Base-by-base conservation (phyloP, 2,888 invertebrate species). In the Dermolepida albohirtum region DNA sequence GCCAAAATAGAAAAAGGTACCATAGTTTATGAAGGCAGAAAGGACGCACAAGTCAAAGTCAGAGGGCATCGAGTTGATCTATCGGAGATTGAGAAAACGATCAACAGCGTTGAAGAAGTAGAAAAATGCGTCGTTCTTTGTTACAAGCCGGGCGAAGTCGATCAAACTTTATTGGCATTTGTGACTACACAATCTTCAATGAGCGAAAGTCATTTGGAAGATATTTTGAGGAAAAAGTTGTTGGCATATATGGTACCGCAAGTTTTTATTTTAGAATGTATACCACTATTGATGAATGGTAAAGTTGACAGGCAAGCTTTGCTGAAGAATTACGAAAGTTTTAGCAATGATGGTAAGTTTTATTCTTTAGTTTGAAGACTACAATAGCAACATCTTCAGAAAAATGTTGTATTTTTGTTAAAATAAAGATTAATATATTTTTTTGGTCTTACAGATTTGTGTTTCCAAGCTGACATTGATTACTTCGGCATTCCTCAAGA, bases 61-160 rank as follows among this genome's bases (percentile, higher is more conserved):
- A 86, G 95, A 50, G 96, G 96, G 0, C 93, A 96, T 78, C 85
- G 95, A 8, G 93, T 96, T 0, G 95, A 96, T 78, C 84, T 95
- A 54, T 87, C 89, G 1, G 96, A 96, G 84, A 90, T 96, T 0
- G 95, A 96, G 77, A 89, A 89, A 69, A 90, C 90, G 5, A 87
- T 94, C 0, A 83, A 85, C 29, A 84, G 86, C 4, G 82, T 92
- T 0, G 84, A 87, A 0, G 88, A 87, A 1, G 87, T 95, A 2
- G 91, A 93, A 11, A 93, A 93, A 82, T 89, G 88, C 5, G 89
- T 92, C 0, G 93, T 94, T 1, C 85, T 95, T 1, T 94, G 94
- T 80, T 92, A 94, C 78, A 91, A 90, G 62, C 86, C 92, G 7
- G 92, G 92, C 0, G 88, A 90, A 74, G 87, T 90, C 5, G 88